These are phyloP conservation scores for Campoplex capitator DNA, from an alignment of 2,888 invertebrate species.

Conservation along the genomic window DNA sequence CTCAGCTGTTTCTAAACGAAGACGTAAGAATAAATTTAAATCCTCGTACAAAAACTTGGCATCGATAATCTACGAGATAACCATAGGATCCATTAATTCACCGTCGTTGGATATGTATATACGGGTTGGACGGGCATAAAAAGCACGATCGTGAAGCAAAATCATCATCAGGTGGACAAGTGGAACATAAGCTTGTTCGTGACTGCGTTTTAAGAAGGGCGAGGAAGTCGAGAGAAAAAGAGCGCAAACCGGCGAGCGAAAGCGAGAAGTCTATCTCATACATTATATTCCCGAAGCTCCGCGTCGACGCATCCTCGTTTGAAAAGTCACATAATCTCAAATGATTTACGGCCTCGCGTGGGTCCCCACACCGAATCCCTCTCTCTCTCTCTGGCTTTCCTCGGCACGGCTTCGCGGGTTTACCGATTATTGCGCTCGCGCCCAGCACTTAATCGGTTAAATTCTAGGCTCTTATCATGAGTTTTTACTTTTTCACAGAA, in stretches of 20 bases:
- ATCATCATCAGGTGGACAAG: constrained; percentile 61
- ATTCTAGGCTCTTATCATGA: constrained; percentile 72
- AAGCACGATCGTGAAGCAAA: constrained; percentile 38
- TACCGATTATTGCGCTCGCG: constrained; percentile 74
- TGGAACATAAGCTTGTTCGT: constrained; percentile 38
- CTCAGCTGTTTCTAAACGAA: constrained; percentile 36
- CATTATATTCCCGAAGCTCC: constrained; percentile 73
- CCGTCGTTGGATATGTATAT: neutral
- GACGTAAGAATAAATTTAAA: constrained; percentile 55
- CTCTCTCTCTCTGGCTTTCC: constrained; percentile 14
- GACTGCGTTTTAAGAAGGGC: constrained; percentile 37
- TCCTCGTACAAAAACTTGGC: constrained; percentile 47
- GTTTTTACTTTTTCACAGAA: neutral
- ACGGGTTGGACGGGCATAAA: constrained; percentile 13
- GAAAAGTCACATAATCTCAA: constrained; percentile 81
- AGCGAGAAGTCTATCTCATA: constrained; percentile 74
- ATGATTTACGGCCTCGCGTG: constrained; percentile 76
- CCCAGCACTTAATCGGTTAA: constrained; percentile 71
- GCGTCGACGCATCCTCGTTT: constrained; percentile 77
- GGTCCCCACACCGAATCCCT: constrained; percentile 42
- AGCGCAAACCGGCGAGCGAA: constrained; percentile 59
- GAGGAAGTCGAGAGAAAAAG: constrained; percentile 19
- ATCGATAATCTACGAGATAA: constrained; percentile 56
- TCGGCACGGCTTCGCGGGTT: constrained; percentile 57
- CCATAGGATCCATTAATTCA: constrained; percentile 42